Percentiles rank a stretch among this genome's conserved stretches.
Conservation (phyloP, 2,113 vertebrate species). For the Paratilapia polleni region DNA sequence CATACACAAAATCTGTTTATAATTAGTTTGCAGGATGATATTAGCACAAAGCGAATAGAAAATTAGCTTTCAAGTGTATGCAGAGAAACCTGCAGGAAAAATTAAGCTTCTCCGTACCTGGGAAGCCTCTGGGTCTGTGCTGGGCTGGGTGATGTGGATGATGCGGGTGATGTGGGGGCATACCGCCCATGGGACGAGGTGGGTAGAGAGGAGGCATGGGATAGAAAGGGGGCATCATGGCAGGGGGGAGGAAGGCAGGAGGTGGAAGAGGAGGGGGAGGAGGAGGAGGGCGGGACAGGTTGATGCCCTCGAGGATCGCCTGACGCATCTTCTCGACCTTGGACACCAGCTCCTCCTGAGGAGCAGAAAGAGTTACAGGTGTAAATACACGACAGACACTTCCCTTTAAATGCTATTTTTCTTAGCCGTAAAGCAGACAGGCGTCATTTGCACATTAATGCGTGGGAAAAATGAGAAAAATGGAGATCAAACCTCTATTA, state of each 20-base stretch:
- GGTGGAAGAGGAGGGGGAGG: slow-evolving; percentile 88
- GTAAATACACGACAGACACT: neutral
- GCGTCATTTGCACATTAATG: neutral
- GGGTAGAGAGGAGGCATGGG: slow-evolving; percentile 86
- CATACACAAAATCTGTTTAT: too few relatives aligned
- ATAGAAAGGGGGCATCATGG: slow-evolving; percentile 88
- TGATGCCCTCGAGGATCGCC: slow-evolving; percentile 91
- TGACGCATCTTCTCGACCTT: slow-evolving; percentile 94
- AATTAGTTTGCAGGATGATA: too few relatives aligned
- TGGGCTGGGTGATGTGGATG: slow-evolving; percentile 78
- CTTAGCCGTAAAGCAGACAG: rapidly evolving
- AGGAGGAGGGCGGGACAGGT: slow-evolving; percentile 84
- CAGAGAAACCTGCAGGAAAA: too few relatives aligned
- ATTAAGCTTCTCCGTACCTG: slow-evolving; percentile 74
- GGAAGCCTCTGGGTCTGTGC: slow-evolving; percentile 87
- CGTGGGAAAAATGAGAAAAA: neutral
- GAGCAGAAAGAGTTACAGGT: neutral
- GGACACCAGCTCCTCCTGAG: slow-evolving; percentile 85
- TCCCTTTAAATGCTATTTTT: neutral
- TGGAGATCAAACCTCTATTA: neutral
- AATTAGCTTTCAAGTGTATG: too few relatives aligned
- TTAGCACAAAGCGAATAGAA: too few relatives aligned
- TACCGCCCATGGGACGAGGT: slow-evolving; percentile 84
- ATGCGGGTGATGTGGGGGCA: slow-evolving; percentile 84
- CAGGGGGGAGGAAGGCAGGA: slow-evolving; percentile 85